phyloP scores from a whole-genome alignment of 2,113 vertebrate genomes.

The Sigmodon hispidus region DNA sequence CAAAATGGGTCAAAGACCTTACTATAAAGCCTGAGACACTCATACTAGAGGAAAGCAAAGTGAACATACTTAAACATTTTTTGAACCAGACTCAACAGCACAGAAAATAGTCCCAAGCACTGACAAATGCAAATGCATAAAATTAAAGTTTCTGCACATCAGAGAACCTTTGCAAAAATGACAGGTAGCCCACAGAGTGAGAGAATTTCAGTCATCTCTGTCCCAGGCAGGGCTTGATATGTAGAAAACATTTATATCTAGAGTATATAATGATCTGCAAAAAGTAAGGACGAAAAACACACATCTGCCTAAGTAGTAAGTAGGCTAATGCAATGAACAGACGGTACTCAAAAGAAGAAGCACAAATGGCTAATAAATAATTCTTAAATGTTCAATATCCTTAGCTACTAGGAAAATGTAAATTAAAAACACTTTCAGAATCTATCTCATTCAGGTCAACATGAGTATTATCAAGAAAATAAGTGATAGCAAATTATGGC shows the following conservation, averaged over 20 bases:
- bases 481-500: not conserved
- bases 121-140: not conserved
- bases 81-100: not conserved
- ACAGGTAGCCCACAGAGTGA: not conserved
- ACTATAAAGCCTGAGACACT: not conserved
- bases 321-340: not conserved
- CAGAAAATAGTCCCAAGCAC: not conserved
- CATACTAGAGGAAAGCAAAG: not conserved
- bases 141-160: not conserved
- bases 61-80: not conserved
- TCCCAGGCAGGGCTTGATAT: not conserved
- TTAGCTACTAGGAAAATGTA: not conserved
- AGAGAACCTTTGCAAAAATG: too few species aligned
- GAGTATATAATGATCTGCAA: not conserved
- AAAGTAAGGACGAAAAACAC: not conserved
- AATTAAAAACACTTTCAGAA: not conserved
- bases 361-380: not conserved
- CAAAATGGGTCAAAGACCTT: not conserved
- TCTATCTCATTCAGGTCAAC: too few species aligned
- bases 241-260: not conserved
- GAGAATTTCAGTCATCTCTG: not conserved
- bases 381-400: not conserved
- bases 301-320: not conserved
- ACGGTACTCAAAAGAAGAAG: not conserved
- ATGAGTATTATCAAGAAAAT: not conserved